Evolutionary conservation across 2,113 vertebrate species (phyloP).

Genomic region (Bos javanicus): DNA sequence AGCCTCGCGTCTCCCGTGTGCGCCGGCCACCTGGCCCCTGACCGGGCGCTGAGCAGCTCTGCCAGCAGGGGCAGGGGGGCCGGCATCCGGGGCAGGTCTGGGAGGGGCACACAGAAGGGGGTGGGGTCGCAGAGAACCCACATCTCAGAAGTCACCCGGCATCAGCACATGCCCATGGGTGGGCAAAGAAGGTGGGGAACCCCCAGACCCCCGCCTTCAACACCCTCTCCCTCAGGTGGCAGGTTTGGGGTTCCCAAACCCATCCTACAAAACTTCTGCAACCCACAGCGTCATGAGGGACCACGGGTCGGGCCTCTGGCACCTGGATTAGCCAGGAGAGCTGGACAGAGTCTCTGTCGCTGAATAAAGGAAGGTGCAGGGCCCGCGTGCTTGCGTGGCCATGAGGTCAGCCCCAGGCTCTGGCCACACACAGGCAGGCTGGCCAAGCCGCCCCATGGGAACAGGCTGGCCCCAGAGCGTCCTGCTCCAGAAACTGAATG

Average conservation of each 20-base stretch:
- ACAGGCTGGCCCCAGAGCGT: neutral
- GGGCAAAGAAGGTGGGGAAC: neutral
- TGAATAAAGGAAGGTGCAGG: neutral
- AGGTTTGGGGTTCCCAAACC: neutral
- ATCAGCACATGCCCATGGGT: fast-evolving
- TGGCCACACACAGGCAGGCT: neutral
- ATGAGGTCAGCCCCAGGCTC: neutral
- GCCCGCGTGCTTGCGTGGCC: fast-evolving
- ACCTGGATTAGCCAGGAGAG: neutral
- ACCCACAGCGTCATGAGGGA: fast-evolving
- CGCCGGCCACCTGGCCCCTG: neutral
- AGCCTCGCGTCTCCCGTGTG: neutral
- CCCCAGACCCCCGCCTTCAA: neutral
- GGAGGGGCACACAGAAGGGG: fast-evolving
- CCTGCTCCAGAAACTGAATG: fast-evolving
- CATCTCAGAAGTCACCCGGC: fast-evolving
- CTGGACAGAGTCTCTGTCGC: fast-evolving
- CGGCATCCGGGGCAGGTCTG: fast-evolving
- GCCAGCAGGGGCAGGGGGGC: neutral
- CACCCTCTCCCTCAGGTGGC: neutral
- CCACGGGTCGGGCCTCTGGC: fast-evolving
- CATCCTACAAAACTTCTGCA: neutral
- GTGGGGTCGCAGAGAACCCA: fast-evolving
- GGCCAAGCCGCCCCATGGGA: neutral
- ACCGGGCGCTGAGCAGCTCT: fast-evolving